Percentiles rank a stretch among this genome's conserved stretches.
These are phyloP conservation scores for Shinisaurus crocodilurus DNA, from an alignment of 2,113 vertebrate genomes.

Conservation along the genomic window DNA sequence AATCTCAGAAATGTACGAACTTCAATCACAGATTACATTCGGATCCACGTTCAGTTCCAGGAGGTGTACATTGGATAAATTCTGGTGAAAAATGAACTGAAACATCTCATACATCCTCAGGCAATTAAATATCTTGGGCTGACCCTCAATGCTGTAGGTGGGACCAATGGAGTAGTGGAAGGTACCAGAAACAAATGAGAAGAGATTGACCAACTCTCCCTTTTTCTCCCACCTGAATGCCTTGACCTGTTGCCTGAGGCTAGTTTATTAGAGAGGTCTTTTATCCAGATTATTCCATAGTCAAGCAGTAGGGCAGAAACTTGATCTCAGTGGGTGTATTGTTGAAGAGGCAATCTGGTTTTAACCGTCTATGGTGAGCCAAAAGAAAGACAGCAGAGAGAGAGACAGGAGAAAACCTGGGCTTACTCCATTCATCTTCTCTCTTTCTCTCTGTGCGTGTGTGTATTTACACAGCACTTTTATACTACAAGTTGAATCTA, in stretches of 20 bases:
- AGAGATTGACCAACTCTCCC: no score
- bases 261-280: not conserved
- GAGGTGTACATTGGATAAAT: no score
- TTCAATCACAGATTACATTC: no score
- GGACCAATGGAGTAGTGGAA: no score
- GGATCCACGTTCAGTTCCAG: no score
- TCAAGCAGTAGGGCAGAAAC: conserved; percentile 10
- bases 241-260: not conserved
- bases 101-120: no score
- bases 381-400: conserved; percentile 39
- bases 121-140: no score
- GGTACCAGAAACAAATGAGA: not conserved
- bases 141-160: no score
- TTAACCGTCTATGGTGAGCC: conserved; percentile 14
- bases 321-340: conserved; percentile 7
- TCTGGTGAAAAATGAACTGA: no score
- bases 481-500: conserved; percentile 38
- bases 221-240: no score
- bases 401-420: conserved; percentile 59
- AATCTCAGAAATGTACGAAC: no score
- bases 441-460: conserved; percentile 16
- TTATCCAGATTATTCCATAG: conserved; percentile 4
- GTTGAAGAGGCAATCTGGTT: conserved; percentile 16
- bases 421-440: conserved; percentile 57
- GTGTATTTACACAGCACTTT: conserved; percentile 48